Evolutionary conservation across 2,113 vertebrate genomes (phyloP), one percentile per base, ranked within the genome.

Genomic region (Calyptomena viridis): DNA sequence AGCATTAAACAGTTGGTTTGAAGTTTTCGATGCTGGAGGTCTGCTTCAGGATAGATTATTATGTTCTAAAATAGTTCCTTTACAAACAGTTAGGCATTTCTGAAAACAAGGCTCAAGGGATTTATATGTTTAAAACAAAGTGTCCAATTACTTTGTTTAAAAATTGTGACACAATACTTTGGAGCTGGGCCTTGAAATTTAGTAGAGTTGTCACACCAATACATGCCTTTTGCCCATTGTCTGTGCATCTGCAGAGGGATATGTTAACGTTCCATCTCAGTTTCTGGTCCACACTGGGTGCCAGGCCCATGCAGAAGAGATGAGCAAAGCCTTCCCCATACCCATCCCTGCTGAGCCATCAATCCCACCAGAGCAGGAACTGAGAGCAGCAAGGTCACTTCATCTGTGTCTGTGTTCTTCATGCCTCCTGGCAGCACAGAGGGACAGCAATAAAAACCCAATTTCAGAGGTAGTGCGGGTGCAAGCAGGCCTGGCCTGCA

Each of bases 11-110:
- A 88, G 17, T 73, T 73, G 69, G n/a, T 44, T 25, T 71, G 50
- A 79, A 73, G n/a, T 39, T 92, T 86, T 69, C 82, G 25, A 35
- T 74, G 67, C 71, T 93, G 82, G 82, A 79, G 58, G 53, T 85
- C 92, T 62, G 53, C 19, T 11, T 80, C 42, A 14, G 75, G 58
- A 53, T 62, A 56, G 30, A 56, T 53, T 69, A 49, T 69, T 80
- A 25, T 14, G 30, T 84, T 55, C 44, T 74, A 67, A 92, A 92
- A n/a, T 12, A 55, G 89, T 11, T 84, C 46, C 49, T 81, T 55
- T 46, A 63, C 46, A 76, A 96, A 63, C 19, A 6, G 58, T 39
- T 30, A 82, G 69, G 25, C 46, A 35, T 84, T 93, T 89, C 73
- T 78, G 60, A 71, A 90, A 91, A 72, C 39, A 62, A 82, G 23